Evolutionary conservation across 2,888 invertebrate species (phyloP), one percentile per base, ranked within the genome.

Genomic region (Blastobasis adustella): DNA sequence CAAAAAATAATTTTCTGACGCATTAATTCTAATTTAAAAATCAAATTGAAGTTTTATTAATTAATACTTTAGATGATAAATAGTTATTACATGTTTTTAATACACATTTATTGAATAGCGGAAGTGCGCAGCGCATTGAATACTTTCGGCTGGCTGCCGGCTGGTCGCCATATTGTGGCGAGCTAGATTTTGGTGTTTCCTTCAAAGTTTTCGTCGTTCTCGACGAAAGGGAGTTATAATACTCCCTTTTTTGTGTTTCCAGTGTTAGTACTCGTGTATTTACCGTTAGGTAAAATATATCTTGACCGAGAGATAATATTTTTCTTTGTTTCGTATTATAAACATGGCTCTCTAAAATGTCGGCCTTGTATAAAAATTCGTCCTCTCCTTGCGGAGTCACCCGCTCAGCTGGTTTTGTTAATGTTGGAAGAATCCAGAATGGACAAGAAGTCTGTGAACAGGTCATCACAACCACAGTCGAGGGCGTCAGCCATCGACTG

Each of bases 301-400:
- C 71, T 67, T 63, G 67, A 69, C 61, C 71, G 65, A 60, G 73
- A 66, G 69, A 65, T 67, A 65, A 65, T 73, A 78, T 89, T 89
- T 90, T 85, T 89, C 85, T 82, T 89, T 89, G 82, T 87, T 80
- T 83, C 81, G 79, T 76, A 81, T 81, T 80, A 90, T 87, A 91
- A 93, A 92, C 92, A 94, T 93, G 93, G 93, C 93, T 92, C 93
- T 91, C 91, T 94, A 93, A 93, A 91, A 94, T 94, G 94, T 93
- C 92, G 92, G 89, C 90, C 85, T 85, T 91, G 90, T 91, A 91
- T 87, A 87, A 90, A 90, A 81, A 83, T 83, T 89, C 89, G 84
- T 90, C 90, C 90, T 91, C 93, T 93, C 93, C 93, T 90, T 86
- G 91, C 91, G 93, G 93, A 91, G 91, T 86, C 81, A 75, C 89